A percentile compares a stretch with the other conserved stretches of the same genome.
Evolutionary conservation across 2,888 invertebrate genomes (phyloP).

Genomic region (Leptinotarsa peninsularis): DNA sequence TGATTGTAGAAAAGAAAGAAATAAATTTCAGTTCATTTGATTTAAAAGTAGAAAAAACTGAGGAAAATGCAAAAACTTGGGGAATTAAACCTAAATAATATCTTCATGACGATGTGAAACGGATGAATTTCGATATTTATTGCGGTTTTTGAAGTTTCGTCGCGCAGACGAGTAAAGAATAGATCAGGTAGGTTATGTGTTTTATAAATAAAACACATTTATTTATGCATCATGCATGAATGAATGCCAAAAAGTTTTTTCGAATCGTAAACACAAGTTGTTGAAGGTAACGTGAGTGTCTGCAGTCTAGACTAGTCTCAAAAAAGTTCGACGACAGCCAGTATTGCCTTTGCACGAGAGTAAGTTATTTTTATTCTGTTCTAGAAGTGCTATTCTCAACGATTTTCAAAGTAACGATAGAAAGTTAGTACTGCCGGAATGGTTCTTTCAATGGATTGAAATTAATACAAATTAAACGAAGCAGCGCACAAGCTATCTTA

Average conservation of each 20-base stretch:
- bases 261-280: constrained; percentile 36
- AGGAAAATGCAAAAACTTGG: too few relatives aligned
- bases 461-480: too few relatives aligned
- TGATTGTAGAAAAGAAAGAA: too few relatives aligned
- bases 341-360: not conserved
- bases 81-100: too few relatives aligned
- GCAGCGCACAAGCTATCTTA: too few relatives aligned
- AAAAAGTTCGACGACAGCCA: constrained; percentile 3
- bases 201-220: constrained; percentile 39
- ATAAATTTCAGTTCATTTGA: too few relatives aligned
- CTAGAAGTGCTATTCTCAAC: not conserved
- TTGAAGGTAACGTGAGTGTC: constrained; percentile 28
- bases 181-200: constrained; percentile 28
- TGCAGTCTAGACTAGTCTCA: constrained; percentile 1
- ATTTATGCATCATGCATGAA: constrained; percentile 38
- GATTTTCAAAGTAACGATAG: not conserved
- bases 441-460: too few relatives aligned
- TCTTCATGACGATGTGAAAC: too few relatives aligned
- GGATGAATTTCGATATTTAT: too few relatives aligned
- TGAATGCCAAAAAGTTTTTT: constrained; percentile 41
- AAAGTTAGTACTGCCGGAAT: not conserved
- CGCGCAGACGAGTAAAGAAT: not conserved
- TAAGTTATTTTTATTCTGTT: not conserved
- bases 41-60: too few relatives aligned
- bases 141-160: not conserved